Percentiles rank a stretch among this genome's conserved stretches.
These are phyloP conservation scores for Pasiphila rectangulata DNA, from an alignment of 2,888 invertebrate genomes.

Conservation along the genomic window DNA sequence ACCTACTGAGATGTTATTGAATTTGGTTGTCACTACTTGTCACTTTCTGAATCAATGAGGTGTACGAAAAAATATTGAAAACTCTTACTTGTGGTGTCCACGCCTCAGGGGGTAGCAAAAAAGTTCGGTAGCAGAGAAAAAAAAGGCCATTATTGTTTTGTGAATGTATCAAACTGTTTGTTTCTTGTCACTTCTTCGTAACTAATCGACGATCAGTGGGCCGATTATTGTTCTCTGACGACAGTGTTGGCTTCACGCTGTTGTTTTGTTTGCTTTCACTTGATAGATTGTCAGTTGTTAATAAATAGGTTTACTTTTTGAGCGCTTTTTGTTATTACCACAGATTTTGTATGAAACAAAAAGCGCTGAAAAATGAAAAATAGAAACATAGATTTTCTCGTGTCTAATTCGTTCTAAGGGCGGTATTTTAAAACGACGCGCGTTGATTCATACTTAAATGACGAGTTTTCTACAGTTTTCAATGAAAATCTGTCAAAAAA, in stretches of 20 bases:
- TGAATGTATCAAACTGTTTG: slow-evolving; percentile 27
- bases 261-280: background rate
- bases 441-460: too few species aligned
- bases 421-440: too few species aligned
- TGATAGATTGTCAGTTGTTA: background rate
- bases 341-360: background rate
- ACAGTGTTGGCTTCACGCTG: background rate
- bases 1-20: slow-evolving; percentile 34
- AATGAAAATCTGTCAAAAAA: too few species aligned
- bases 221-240: slow-evolving; percentile 28
- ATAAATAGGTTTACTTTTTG: background rate
- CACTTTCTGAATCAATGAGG: slow-evolving; percentile 37
- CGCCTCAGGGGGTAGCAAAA: slow-evolving; percentile 53
- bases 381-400: too few species aligned
- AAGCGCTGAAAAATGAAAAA: background rate
- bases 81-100: slow-evolving; percentile 48
- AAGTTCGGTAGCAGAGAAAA: slow-evolving; percentile 53
- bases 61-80: slow-evolving; percentile 50
- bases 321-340: background rate
- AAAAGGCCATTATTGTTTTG: slow-evolving; percentile 47
- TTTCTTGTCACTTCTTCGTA: slow-evolving; percentile 40
- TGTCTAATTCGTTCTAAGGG: too few species aligned
- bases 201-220: slow-evolving; percentile 46
- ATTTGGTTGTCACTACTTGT: slow-evolving; percentile 26
- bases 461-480: too few species aligned